Conservation (phyloP, 2,113 vertebrate genomes). For the Pogona vitticeps region DNA sequence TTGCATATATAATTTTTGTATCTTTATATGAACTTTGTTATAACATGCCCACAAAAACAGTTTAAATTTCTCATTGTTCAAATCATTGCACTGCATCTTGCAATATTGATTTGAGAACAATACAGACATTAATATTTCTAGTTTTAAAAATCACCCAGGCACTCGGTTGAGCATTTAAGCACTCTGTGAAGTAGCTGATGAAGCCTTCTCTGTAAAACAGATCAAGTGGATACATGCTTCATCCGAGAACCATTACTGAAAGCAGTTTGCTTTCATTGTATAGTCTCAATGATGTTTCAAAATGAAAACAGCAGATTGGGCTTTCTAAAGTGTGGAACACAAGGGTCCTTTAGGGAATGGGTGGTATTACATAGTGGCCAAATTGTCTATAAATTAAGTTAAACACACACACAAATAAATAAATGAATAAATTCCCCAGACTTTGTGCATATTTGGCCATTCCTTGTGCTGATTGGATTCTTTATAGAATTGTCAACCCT, state of each 20-base stretch:
- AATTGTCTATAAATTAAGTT: conserved; percentile 40
- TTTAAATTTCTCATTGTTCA: background rate
- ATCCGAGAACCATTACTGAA: conserved; percentile 66
- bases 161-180: conserved; percentile 21
- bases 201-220: conserved; percentile 38
- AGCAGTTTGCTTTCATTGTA: background rate
- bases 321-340: background rate
- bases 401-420: background rate
- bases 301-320: background rate
- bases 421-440: background rate
- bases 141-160: conserved; percentile 8
- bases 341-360: conserved; percentile 13
- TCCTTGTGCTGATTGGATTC: conserved; percentile 34
- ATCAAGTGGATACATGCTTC: conserved; percentile 61
- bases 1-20: too few species aligned
- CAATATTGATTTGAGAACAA: background rate
- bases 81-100: background rate
- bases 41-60: background rate
- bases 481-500: conserved; percentile 16
- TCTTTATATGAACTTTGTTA: background rate
- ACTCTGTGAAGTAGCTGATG: conserved; percentile 62
- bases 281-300: background rate
- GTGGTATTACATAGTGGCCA: conserved; percentile 16
- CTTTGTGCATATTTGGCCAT: background rate
- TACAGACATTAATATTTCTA: background rate